Percentiles rank a stretch among this genome's conserved stretches.
Evolutionary conservation across 2,797 vertebrate genomes (phyloP).

Genomic region (Leptodactylus fallax): DNA sequence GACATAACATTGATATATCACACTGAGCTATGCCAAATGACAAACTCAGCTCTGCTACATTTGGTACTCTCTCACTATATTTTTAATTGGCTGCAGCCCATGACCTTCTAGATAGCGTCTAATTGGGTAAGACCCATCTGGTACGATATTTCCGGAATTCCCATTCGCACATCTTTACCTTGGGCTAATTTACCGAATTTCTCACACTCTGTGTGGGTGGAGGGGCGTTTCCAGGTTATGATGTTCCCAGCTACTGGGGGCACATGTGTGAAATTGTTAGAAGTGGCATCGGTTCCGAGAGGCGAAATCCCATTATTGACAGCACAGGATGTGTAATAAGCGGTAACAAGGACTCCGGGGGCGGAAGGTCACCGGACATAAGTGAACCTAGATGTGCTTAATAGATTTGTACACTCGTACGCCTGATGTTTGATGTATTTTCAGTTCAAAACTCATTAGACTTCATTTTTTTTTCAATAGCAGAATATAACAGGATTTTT

Average conservation of each 20-base stretch:
- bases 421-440: neutral
- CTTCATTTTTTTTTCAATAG: neutral
- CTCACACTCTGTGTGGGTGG: neutral
- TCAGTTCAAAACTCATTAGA: neutral
- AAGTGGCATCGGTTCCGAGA: neutral
- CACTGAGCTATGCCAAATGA: neutral
- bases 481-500: too few species aligned
- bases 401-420: too few species aligned
- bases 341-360: neutral
- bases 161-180: neutral
- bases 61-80: neutral
- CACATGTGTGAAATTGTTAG: neutral
- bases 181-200: neutral
- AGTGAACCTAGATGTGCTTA: neutral
- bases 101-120: neutral
- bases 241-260: neutral
- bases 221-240: neutral
- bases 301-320: neutral
- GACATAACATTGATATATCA: neutral
- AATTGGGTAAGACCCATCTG: neutral
- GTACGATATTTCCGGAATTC: neutral
- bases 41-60: neutral
- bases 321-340: neutral
- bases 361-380: neutral
- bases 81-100: neutral